A percentile compares a stretch with the other conserved stretches of the same genome.
Conservation (phyloP, 2,888 invertebrate genomes). For the Cremastobaeus sp. region DNA sequence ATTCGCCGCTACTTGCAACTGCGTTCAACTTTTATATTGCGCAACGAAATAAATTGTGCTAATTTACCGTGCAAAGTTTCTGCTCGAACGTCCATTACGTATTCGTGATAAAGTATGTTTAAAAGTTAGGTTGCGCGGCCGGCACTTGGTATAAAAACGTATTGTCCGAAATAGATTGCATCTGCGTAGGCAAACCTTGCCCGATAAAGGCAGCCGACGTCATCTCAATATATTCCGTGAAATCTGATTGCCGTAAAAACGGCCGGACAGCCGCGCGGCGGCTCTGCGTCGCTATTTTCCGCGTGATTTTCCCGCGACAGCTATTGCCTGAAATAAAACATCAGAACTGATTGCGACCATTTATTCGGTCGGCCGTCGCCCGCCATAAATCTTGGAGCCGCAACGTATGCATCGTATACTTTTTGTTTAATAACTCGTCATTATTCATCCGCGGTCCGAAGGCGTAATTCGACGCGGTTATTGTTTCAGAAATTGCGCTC, state of each 20-base stretch:
- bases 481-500: conserved; percentile 22
- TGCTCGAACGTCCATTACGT: conserved; percentile 31
- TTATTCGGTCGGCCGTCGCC: conserved; percentile 35
- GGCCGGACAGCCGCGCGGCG: conserved; percentile 26
- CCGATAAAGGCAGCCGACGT: conserved; percentile 47
- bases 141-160: conserved; percentile 47
- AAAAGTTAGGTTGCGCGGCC: conserved; percentile 37
- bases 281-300: conserved; percentile 28
- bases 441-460: conserved; percentile 22
- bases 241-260: conserved; percentile 59
- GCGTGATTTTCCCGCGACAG: conserved; percentile 55
- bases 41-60: conserved; percentile 40
- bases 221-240: conserved; percentile 55
- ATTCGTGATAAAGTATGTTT: conserved; percentile 48
- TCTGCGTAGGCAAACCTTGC: conserved; percentile 37
- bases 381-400: conserved; percentile 30
- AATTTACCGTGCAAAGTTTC: conserved; percentile 48
- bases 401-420: conserved; percentile 28
- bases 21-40: conserved; percentile 21
- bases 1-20: conserved; percentile 37
- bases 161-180: conserved; percentile 52
- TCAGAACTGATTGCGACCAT: conserved; percentile 51
- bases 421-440: conserved; percentile 45
- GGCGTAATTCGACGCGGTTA: conserved; percentile 13
- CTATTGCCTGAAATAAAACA: conserved; percentile 57